Percentiles rank a stretch among this genome's conserved stretches.
These are phyloP conservation scores for Achroia grisella DNA, from an alignment of 1,140 invertebrate species.

Conservation along the genomic window DNA sequence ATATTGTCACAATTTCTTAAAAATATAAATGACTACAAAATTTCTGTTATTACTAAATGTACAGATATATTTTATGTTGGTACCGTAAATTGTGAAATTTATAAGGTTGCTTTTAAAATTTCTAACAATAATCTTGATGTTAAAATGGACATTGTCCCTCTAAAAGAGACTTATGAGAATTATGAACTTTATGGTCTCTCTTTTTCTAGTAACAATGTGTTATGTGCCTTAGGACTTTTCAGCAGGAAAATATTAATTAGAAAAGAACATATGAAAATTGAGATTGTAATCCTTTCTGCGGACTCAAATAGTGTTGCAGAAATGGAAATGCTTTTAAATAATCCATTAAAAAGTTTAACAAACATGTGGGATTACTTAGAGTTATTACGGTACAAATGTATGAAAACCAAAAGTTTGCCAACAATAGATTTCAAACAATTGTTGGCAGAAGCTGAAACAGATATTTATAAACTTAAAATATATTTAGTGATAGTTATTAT, in stretches of 20 bases:
- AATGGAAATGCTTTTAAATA: slow-evolving; percentile 28
- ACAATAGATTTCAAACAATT: slow-evolving; percentile 31
- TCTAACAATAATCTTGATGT: slow-evolving; percentile 17
- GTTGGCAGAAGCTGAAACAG: slow-evolving; percentile 22
- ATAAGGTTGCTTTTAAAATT: slow-evolving; percentile 27
- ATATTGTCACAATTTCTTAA: slow-evolving; percentile 30
- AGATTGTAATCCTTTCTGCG: slow-evolving; percentile 25
- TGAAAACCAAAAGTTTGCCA: slow-evolving; percentile 44
- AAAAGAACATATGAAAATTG: slow-evolving; percentile 31
- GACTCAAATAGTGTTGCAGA: slow-evolving; percentile 18
- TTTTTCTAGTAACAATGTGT: slow-evolving; percentile 30
- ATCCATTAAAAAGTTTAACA: slow-evolving; percentile 38
- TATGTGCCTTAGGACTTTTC: slow-evolving; percentile 27
- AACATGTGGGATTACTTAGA: slow-evolving; percentile 51
- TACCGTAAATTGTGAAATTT: slow-evolving; percentile 42
- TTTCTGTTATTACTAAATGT: slow-evolving; percentile 26
- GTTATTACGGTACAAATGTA: slow-evolving; percentile 32
- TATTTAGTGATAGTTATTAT: slow-evolving; percentile 38
- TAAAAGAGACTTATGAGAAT: slow-evolving; percentile 31
- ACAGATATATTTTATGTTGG: slow-evolving; percentile 25
- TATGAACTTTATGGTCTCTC: slow-evolving; percentile 32
- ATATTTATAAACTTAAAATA: slow-evolving; percentile 46
- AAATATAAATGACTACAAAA: slow-evolving; percentile 49
- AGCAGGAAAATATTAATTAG: slow-evolving; percentile 33
- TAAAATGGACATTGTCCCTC: slow-evolving; percentile 11